These are phyloP conservation scores for Abramis brama DNA, from an alignment of 2,113 vertebrate genomes.

Conservation along the genomic window DNA sequence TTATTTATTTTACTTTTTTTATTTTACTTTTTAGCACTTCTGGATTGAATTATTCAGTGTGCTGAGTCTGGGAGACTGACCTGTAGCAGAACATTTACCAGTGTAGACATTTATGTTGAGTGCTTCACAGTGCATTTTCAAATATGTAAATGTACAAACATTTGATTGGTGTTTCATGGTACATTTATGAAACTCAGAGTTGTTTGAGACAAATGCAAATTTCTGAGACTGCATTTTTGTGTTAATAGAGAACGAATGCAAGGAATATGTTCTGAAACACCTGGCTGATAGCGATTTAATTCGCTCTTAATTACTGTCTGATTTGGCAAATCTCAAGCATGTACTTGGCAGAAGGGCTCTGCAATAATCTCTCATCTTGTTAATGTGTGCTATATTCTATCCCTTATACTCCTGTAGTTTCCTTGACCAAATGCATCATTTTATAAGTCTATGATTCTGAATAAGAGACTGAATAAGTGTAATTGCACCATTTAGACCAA, in stretches of 20 bases:
- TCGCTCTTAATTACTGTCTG: constrained; percentile 39
- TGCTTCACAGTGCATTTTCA: not conserved
- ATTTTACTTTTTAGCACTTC: not conserved
- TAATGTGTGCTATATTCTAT: constrained; percentile 20
- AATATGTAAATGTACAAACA: not conserved
- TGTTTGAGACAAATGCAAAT: constrained; percentile 8
- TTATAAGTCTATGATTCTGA: not conserved
- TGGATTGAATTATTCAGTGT: not conserved
- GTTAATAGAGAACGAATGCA: constrained; percentile 7
- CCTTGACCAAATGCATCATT: not conserved
- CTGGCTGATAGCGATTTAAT: constrained; percentile 42
- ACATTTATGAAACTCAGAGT: not conserved
- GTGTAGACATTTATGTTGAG: not conserved
- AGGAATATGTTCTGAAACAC: constrained; percentile 53
- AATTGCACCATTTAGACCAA: not conserved
- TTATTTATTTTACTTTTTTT: not conserved
- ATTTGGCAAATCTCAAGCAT: constrained; percentile 36
- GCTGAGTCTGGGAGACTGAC: not conserved
- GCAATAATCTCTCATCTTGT: not conserved
- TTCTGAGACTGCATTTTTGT: constrained; percentile 21
- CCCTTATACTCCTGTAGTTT: constrained; percentile 12
- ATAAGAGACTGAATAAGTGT: not conserved
- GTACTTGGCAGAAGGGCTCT: constrained; percentile 26
- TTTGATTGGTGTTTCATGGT: not conserved
- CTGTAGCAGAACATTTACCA: not conserved